These are phyloP conservation scores for Rhingia campestris DNA, from an alignment of 2,888 invertebrate species.

Conservation along the genomic window DNA sequence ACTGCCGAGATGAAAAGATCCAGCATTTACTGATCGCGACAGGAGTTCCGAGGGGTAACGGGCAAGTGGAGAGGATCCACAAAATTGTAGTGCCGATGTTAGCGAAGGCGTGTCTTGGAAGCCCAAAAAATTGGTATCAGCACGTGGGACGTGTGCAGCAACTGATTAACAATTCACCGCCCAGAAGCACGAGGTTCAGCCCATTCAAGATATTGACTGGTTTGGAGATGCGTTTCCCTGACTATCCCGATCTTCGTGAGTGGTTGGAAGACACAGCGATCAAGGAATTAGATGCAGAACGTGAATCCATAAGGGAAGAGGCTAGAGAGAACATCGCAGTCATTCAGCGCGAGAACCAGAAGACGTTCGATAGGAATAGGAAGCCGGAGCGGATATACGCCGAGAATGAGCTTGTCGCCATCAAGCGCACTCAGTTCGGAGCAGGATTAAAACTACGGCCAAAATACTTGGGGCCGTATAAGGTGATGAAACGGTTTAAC, in stretches of 20 bases:
- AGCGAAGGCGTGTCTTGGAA: too few relatives aligned
- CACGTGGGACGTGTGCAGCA: too few relatives aligned
- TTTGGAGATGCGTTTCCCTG: conserved; percentile 22
- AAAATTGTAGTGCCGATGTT: too few relatives aligned
- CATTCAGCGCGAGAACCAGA: conserved; percentile 46
- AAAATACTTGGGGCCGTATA: conserved; percentile 48
- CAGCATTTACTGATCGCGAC: too few relatives aligned
- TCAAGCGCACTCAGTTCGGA: conserved; percentile 60
- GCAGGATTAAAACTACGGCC: conserved; percentile 41
- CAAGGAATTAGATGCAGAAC: too few relatives aligned
- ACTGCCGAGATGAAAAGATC: too few relatives aligned
- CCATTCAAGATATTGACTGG: conserved; percentile 23
- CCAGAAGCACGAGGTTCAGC: background rate
- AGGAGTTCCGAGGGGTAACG: too few relatives aligned
- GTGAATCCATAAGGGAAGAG: too few relatives aligned
- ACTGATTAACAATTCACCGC: too few relatives aligned
- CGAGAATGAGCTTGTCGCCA: conserved; percentile 54
- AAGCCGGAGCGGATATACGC: conserved; percentile 21
- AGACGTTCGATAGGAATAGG: conserved; percentile 23
- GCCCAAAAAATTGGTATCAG: too few relatives aligned
- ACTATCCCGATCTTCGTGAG: background rate
- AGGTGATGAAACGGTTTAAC: conserved; percentile 4
- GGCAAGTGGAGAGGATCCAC: conserved; percentile 77
- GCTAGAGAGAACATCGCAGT: too few relatives aligned
- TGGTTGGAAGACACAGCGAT: too few relatives aligned